These are phyloP conservation scores for Andrena praecox DNA, from an alignment of 2,888 invertebrate genomes.

Conservation along the genomic window DNA sequence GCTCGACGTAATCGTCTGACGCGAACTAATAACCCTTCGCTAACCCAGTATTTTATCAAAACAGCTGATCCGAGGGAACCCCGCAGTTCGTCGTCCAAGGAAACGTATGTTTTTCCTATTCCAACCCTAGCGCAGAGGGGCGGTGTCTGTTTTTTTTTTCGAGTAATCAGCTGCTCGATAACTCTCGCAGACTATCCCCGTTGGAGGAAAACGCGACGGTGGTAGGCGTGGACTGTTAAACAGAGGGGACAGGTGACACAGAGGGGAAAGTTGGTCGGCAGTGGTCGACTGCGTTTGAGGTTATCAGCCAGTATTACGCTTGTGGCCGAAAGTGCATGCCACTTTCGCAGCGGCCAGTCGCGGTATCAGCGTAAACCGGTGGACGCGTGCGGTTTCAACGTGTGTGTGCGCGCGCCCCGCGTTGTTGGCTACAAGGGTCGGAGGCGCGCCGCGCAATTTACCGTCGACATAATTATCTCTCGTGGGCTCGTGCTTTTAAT, in stretches of 20 bases:
- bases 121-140: too few relatives aligned
- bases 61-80: not conserved
- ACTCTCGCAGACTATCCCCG: not conserved
- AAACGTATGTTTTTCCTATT: conserved; percentile 10
- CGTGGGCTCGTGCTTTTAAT: conserved; percentile 69
- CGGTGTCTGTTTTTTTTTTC: too few relatives aligned
- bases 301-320: conserved; percentile 70
- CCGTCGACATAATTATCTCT: conserved; percentile 69
- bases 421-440: conserved; percentile 33
- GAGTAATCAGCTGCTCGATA: not conserved
- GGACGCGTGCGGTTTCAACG: conserved; percentile 24
- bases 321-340: conserved; percentile 45
- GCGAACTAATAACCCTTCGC: conserved; percentile 25
- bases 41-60: conserved; percentile 25
- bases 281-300: conserved; percentile 62
- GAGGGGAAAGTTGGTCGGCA: conserved; percentile 44
- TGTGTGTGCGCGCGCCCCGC: conserved; percentile 15
- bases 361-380: conserved; percentile 49
- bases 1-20: not conserved
- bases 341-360: conserved; percentile 51
- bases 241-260: conserved; percentile 45
- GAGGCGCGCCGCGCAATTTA: conserved; percentile 62
- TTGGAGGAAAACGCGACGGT: not conserved
- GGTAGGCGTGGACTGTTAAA: conserved; percentile 34
- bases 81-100: not conserved